Percentiles rank a stretch among this genome's conserved stretches.
These are phyloP conservation scores for Nebria salina DNA, from an alignment of 2,888 invertebrate species.

Conservation along the genomic window DNA sequence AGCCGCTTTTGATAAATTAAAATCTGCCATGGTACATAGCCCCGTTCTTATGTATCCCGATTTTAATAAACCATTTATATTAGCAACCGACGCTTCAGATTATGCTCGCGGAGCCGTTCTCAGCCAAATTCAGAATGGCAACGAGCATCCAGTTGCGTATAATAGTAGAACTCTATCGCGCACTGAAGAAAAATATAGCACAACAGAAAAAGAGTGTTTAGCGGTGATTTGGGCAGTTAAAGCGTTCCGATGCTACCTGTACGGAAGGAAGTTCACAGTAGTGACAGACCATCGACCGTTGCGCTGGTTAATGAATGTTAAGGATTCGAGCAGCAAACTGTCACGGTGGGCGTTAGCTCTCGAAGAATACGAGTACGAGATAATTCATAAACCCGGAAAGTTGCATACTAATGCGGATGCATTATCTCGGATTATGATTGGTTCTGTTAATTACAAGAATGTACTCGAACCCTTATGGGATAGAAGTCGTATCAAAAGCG, in stretches of 20 bases:
- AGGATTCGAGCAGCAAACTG: too few species aligned
- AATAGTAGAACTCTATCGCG: constrained; percentile 43
- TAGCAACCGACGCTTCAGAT: constrained; percentile 48
- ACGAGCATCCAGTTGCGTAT: constrained; percentile 47
- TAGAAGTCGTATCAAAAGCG: neutral
- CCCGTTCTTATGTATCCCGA: constrained; percentile 42
- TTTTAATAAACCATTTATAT: constrained; percentile 41
- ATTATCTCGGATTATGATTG: neutral
- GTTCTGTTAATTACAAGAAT: too few species aligned
- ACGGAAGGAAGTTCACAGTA: constrained; percentile 47
- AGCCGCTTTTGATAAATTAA: constrained; percentile 26
- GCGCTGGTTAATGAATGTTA: constrained; percentile 37
- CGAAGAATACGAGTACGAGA: too few species aligned
- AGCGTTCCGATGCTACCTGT: constrained; percentile 48
- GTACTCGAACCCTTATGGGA: neutral
- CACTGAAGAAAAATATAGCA: constrained; percentile 45
- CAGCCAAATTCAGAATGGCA: constrained; percentile 32
- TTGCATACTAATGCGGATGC: neutral
- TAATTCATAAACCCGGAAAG: neutral
- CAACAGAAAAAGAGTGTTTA: constrained; percentile 47
- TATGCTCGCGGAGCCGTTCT: constrained; percentile 46
- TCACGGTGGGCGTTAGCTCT: too few species aligned
- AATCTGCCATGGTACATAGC: constrained; percentile 11
- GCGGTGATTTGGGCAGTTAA: constrained; percentile 46
- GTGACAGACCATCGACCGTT: constrained; percentile 49